Evolutionary conservation across 2,113 vertebrate species (phyloP).

Genomic region (Colius striatus): DNA sequence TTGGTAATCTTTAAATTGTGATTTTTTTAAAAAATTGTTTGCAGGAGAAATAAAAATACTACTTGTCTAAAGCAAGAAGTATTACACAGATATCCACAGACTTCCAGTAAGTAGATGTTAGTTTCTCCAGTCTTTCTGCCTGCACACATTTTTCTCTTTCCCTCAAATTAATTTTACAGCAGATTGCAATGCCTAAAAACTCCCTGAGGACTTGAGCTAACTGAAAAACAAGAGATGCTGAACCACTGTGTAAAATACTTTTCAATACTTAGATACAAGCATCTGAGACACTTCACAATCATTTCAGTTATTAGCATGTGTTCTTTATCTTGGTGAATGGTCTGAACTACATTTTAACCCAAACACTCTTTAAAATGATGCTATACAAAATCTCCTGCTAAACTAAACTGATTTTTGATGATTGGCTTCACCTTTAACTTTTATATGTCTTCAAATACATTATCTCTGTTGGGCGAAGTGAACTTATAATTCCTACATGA

Average conservation of each 20-base stretch:
- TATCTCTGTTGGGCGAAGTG: neutral
- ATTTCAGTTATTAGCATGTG: neutral
- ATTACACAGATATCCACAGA: neutral
- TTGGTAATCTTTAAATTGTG: neutral
- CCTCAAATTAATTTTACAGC: slow-evolving; percentile 53
- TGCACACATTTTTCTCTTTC: neutral
- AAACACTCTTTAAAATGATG: neutral
- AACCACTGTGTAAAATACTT: neutral
- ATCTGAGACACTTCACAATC: neutral
- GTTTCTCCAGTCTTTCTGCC: neutral
- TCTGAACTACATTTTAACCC: neutral
- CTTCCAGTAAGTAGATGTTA: neutral
- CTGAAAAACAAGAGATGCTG: neutral
- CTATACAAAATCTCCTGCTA: neutral
- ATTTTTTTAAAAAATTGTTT: neutral
- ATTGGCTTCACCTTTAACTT: neutral
- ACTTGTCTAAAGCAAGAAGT: neutral
- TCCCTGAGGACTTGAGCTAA: neutral
- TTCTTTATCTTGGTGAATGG: neutral
- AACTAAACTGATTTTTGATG: neutral
- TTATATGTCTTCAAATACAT: neutral
- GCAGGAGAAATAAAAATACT: neutral
- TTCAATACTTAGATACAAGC: neutral
- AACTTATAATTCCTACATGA: neutral
- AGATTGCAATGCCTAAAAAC: neutral